Percentiles rank a stretch among this genome's conserved stretches.
phyloP scores from a whole-genome alignment of 2,888 invertebrate species.

The Ethmia dodecea region DNA sequence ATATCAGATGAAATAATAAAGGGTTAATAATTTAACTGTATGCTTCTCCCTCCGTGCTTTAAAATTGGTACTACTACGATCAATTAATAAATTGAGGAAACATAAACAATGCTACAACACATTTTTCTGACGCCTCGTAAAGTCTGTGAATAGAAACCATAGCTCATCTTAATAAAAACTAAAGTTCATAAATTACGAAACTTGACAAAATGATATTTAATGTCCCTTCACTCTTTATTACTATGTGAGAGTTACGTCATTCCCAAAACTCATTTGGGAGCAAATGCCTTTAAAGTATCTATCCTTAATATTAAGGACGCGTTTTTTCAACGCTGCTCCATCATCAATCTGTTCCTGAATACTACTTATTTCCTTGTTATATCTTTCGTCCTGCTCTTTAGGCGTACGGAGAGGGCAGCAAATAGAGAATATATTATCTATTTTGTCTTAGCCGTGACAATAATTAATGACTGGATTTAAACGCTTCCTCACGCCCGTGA shows the following conservation, averaged over 20 bases:
- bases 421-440: constrained; percentile 74
- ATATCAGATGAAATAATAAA: constrained; percentile 23
- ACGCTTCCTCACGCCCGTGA: constrained; percentile 78
- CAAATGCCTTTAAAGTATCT: constrained; percentile 50
- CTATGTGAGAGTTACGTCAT: constrained; percentile 57
- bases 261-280: constrained; percentile 59
- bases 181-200: constrained; percentile 54
- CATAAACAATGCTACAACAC: constrained; percentile 46
- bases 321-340: constrained; percentile 59
- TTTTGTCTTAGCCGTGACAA: constrained; percentile 74
- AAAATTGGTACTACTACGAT: constrained; percentile 12
- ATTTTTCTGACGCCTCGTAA: constrained; percentile 50
- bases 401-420: constrained; percentile 56
- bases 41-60: constrained; percentile 1
- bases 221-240: constrained; percentile 48
- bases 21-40: constrained; percentile 19
- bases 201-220: constrained; percentile 74
- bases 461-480: constrained; percentile 78
- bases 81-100: constrained; percentile 39
- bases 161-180: constrained; percentile 48
- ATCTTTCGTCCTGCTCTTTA: constrained; percentile 65
- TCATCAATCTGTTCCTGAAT: constrained; percentile 65
- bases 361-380: constrained; percentile 64
- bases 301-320: constrained; percentile 62
- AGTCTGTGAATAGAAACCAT: constrained; percentile 46